These are phyloP conservation scores for Phyllostomus hastatus DNA, from an alignment of 2,113 vertebrate genomes.

Conservation along the genomic window DNA sequence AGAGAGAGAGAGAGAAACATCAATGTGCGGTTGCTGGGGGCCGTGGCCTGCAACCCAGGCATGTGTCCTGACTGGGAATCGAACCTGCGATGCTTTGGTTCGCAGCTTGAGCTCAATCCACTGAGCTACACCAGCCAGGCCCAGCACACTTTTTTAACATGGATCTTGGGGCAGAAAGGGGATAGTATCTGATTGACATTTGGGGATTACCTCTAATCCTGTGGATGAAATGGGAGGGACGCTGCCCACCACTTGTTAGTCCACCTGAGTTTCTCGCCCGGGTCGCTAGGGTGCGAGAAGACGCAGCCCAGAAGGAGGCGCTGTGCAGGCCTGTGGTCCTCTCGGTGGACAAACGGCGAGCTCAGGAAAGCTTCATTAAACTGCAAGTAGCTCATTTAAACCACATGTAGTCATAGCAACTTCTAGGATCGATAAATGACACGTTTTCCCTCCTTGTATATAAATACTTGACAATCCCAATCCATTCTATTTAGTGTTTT, in stretches of 20 bases:
- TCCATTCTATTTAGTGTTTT: not conserved
- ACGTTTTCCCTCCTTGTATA: not conserved
- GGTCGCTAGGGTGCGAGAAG: not conserved
- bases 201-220: not conserved
- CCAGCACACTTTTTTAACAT: not conserved
- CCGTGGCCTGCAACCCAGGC: too few species aligned
- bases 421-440: not conserved
- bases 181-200: not conserved
- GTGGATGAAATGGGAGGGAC: not conserved
- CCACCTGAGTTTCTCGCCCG: not conserved
- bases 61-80: too few species aligned
- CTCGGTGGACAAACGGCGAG: not conserved
- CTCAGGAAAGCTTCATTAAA: not conserved
- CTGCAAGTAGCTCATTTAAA: not conserved
- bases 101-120: too few species aligned
- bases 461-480: not conserved
- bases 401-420: not conserved
- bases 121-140: too few species aligned
- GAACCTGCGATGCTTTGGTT: too few species aligned
- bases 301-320: rapidly evolving
- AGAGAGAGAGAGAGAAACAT: too few species aligned
- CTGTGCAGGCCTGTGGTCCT: not conserved
- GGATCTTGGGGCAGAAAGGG: not conserved
- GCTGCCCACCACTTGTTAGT: not conserved
- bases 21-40: too few species aligned